Evolutionary conservation across 2,888 invertebrate genomes (phyloP), one percentile per base, ranked within the genome.

Genomic region (Cotesia congregata): DNA sequence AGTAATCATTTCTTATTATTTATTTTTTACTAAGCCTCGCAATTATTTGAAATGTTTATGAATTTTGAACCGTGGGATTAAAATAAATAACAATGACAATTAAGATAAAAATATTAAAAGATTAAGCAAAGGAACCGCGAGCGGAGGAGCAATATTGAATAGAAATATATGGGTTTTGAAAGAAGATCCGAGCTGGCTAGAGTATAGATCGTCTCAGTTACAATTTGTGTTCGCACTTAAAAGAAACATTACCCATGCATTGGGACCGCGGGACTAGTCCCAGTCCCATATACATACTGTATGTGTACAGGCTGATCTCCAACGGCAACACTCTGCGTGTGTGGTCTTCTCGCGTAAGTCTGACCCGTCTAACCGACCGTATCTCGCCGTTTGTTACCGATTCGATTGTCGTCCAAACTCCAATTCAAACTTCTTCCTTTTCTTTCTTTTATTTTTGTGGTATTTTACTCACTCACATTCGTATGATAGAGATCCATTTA

Each of bases 181-280:
- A 88, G 88, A 84, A 86, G 88, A 88, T 87, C 86, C 83, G 82
- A 72, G 30, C 30, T 30, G 50, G 50, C 50, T 50, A 50, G 50
- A 50, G 50, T 50, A 50, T 76, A 83, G 84, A 86, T 88, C 87
- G 87, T 88, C 87, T 88, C 88, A 87, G 88, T 88, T 88, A 88
- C 88, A 88, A 88, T 88, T 88, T 88, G 88, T 88, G 88, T 88
- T 88, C 87, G 87, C 88, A 88, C 88, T 88, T 87, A 88, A 88
- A 88, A 88, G 88, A 88, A 88, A 88, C 88, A 88, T 88, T 88
- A 88, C 86, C 88, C 85, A 83, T 83, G 83, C 80, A 83, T 81
- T 80, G 83, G 83, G 80, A 59, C 69, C 61, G 72, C 69, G 65
- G 38, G 20, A 60, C 30, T 30, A 30, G 30, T 30, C 2, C 30